Evolutionary conservation across 2,113 vertebrate species (phyloP).

Genomic region (Emydocephalus ijimae): DNA sequence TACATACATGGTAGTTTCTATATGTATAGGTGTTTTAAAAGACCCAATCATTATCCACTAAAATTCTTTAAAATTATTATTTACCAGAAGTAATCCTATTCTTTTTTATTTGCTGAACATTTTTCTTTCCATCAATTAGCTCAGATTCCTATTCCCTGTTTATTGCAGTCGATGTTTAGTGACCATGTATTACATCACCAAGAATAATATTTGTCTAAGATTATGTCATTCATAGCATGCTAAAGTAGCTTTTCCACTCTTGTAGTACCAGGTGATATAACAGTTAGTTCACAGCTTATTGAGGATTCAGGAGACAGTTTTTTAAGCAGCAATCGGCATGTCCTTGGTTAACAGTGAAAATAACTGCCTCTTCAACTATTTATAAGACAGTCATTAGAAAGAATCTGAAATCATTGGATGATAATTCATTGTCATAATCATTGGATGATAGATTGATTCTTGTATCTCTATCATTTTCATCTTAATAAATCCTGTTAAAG

Average conservation of each 20-base stretch:
- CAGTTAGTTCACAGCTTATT: not conserved
- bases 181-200: not conserved
- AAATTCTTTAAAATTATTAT: conserved; percentile 68
- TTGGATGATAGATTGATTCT: not conserved
- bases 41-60: conserved; percentile 76
- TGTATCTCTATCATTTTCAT: not conserved
- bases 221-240: not conserved
- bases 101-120: not conserved
- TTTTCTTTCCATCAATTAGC: not conserved
- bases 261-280: not conserved
- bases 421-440: not conserved
- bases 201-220: not conserved
- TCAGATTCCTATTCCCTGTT: not conserved
- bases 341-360: not conserved
- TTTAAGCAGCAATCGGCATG: not conserved
- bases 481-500: not conserved
- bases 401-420: not conserved
- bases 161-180: not conserved
- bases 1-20: conserved; percentile 74
- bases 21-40: conserved; percentile 66
- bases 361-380: not conserved
- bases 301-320: not conserved
- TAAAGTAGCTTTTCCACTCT: not conserved
- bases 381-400: not conserved
- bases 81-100: not conserved